Evolutionary conservation across 1,140 invertebrate species (phyloP).

Genomic region (Hylyphantes graminicola): DNA sequence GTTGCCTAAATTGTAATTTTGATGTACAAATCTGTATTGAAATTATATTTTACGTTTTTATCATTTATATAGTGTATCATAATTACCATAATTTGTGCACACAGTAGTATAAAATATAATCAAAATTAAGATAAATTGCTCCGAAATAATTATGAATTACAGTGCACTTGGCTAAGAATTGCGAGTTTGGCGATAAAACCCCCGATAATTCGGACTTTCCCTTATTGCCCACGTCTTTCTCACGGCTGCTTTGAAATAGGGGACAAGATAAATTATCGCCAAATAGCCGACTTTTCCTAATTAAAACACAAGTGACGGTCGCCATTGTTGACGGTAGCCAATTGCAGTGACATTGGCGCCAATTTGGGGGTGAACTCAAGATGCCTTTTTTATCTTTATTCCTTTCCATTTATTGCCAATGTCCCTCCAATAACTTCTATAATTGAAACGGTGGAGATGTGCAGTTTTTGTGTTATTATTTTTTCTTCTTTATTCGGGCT

Average conservation of each 20-base stretch:
- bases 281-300: slow-evolving; percentile 37
- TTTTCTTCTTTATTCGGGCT: slow-evolving; percentile 1
- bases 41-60: no score
- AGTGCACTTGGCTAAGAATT: no score
- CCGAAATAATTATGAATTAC: no score
- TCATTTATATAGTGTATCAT: no score
- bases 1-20: no score
- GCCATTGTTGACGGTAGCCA: slow-evolving; percentile 32
- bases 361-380: slow-evolving; percentile 31
- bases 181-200: no score
- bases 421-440: slow-evolving; percentile 41
- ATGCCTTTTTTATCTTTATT: slow-evolving; percentile 14
- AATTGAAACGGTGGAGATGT: slow-evolving; percentile 13
- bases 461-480: background rate
- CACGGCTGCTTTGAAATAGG: background rate
- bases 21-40: no score
- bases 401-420: slow-evolving; percentile 44
- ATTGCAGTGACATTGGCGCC: slow-evolving; percentile 58
- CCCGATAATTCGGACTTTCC: background rate
- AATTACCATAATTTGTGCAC: no score
- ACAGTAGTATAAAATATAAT: no score
- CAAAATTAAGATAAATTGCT: no score
- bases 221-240: background rate
- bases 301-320: slow-evolving; percentile 39
- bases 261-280: slow-evolving; percentile 12